A percentile compares a stretch with the other conserved stretches of the same genome.
Evolutionary conservation across 2,113 vertebrate genomes (phyloP).

Genomic region (Takifugu bimaculatus): DNA sequence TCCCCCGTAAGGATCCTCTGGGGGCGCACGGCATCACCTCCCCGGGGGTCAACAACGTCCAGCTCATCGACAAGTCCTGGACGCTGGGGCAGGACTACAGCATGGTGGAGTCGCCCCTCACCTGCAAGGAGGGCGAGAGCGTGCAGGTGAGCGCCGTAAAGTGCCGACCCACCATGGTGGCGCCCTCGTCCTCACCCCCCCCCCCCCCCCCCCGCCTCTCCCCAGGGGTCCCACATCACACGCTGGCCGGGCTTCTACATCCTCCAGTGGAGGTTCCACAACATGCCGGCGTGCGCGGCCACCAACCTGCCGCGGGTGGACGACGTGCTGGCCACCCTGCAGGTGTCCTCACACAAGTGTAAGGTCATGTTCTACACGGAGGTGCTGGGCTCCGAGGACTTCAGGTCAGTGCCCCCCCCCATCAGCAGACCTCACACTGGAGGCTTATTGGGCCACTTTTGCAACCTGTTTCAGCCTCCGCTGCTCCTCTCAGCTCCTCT

Average conservation of each 20-base stretch:
- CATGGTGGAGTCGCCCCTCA: conserved; percentile 90
- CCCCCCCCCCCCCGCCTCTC: background rate
- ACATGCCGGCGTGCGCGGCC: conserved; percentile 87
- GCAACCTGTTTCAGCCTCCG: no score
- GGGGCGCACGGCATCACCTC: conserved; percentile 87
- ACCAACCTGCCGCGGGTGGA: conserved; percentile 93
- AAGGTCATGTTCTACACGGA: conserved; percentile 99
- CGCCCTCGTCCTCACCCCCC: background rate
- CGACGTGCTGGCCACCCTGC: conserved; percentile 91
- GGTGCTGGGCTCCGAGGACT: conserved; percentile 93
- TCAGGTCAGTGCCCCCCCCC: conserved; percentile 77
- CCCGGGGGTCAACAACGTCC: conserved; percentile 89
- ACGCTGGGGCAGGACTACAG: conserved; percentile 91
- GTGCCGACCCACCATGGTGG: background rate
- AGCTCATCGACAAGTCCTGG: conserved; percentile 92
- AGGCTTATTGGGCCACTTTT: no score
- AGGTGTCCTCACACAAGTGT: conserved; percentile 96
- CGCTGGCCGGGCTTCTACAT: conserved; percentile 97
- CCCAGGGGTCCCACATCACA: conserved; percentile 92
- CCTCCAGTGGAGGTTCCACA: conserved; percentile 95
- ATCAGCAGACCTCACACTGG: no score
- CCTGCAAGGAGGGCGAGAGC: conserved; percentile 92
- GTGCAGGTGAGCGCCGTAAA: conserved; percentile 81
- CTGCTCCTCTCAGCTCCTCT: no score
- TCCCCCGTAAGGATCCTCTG: conserved; percentile 86